phyloP scores from a whole-genome alignment of 2,888 invertebrate genomes.

The Drosophila imparisetae region DNA sequence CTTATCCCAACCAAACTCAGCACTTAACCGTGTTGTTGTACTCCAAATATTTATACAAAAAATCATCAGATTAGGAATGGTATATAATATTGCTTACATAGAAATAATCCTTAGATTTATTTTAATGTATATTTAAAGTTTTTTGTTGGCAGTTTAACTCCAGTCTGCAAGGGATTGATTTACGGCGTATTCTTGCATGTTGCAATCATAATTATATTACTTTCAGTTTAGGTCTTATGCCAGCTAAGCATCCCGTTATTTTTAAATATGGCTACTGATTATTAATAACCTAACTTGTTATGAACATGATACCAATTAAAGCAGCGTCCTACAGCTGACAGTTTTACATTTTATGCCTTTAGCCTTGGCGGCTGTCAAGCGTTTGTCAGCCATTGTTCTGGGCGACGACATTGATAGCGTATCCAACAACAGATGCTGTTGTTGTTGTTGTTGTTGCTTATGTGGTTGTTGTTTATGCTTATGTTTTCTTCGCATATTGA shows the following conservation, averaged over 20 bases:
- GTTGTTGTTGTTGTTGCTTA: conserved; percentile 19
- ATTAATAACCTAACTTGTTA: background rate
- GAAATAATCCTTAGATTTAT: background rate
- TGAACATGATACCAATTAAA: conserved; percentile 22
- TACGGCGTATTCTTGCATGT: background rate
- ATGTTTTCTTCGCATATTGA: conserved; percentile 59
- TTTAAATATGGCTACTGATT: background rate
- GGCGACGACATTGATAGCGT: conserved; percentile 52
- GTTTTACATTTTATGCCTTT: conserved; percentile 69
- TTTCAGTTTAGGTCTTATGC: background rate
- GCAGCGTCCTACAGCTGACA: conserved; percentile 50
- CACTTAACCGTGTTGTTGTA: background rate
- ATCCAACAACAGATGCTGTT: conserved; percentile 23
- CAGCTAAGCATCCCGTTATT: background rate
- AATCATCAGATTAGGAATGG: background rate
- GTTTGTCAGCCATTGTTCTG: conserved; percentile 57
- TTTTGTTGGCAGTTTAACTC: no score
- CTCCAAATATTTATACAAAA: background rate
- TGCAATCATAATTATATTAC: background rate
- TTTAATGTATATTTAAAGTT: background rate
- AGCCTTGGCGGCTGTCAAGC: conserved; percentile 71
- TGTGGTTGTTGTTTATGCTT: conserved; percentile 31
- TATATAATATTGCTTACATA: background rate
- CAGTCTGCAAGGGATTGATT: no score
- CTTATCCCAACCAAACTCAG: background rate